A percentile compares a stretch with the other conserved stretches of the same genome.
Conservation (phyloP, 2,113 vertebrate species). For the Phrynosoma blainvillii region DNA sequence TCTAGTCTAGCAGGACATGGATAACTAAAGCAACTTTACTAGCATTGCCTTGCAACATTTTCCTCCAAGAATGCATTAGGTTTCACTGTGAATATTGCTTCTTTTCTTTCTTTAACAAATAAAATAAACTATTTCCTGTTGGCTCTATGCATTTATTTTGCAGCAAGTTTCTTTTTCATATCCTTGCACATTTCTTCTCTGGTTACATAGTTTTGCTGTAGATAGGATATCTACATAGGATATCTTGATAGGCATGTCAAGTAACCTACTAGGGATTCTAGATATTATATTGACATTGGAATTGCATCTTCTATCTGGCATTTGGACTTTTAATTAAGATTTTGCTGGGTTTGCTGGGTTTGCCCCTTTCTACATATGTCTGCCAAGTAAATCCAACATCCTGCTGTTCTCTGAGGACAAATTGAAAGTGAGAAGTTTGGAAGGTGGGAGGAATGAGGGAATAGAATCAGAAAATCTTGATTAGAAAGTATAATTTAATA, state of each 20-base stretch:
- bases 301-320: conserved; percentile 22
- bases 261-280: conserved; percentile 27
- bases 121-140: not conserved
- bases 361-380: conserved; percentile 33
- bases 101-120: not conserved
- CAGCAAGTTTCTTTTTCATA: not conserved
- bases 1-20: not conserved
- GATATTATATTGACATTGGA: conserved; percentile 38
- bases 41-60: not conserved
- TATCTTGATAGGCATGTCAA: conserved; percentile 37
- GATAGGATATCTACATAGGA: too few relatives aligned
- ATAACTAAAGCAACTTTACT: not conserved
- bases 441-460: conserved; percentile 61
- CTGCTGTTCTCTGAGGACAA: conserved; percentile 51
- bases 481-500: conserved; percentile 92
- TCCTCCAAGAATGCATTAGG: not conserved
- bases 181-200: conserved; percentile 9
- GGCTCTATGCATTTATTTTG: not conserved
- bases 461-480: conserved; percentile 82
- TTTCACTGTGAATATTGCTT: not conserved
- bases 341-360: conserved; percentile 46
- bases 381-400: conserved; percentile 42
- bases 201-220: conserved; percentile 12
- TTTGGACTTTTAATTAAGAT: conserved; percentile 39
- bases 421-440: conserved; percentile 70